phyloP scores from a whole-genome alignment of 2,113 vertebrate species.

The Glaucidium brasilianum region DNA sequence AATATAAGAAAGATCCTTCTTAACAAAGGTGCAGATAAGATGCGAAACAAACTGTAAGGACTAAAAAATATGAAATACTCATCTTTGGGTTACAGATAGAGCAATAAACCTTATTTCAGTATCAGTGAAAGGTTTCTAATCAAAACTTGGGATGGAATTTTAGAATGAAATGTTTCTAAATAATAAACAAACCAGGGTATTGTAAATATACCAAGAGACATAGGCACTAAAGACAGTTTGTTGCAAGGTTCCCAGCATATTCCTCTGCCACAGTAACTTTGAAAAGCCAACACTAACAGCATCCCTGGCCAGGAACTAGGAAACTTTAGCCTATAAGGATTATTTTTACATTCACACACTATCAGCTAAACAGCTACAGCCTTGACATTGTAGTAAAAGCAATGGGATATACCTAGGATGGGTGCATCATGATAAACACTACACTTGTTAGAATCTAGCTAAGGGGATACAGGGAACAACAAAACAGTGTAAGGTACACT shows the following conservation, averaged over 20 bases:
- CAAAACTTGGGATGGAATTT: neutral
- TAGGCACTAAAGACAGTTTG: neutral
- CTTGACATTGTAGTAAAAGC: neutral
- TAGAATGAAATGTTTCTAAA: neutral
- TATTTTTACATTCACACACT: neutral
- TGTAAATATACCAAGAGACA: neutral
- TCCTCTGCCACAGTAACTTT: neutral
- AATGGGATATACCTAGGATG: neutral
- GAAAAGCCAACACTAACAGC: neutral
- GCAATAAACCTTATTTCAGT: neutral
- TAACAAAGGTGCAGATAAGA: neutral
- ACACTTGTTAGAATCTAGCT: neutral
- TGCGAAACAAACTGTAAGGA: neutral
- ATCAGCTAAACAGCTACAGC: neutral
- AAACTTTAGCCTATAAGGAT: neutral
- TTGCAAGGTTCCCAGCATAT: neutral
- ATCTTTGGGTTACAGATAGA: neutral
- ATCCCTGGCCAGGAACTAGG: neutral
- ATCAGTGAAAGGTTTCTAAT: neutral
- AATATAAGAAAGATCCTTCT: neutral
- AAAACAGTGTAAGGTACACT: neutral
- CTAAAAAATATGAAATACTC: neutral
- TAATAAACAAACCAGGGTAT: neutral
- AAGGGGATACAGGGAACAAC: neutral
- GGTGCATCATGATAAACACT: neutral